Evolutionary conservation across 2,888 invertebrate species (phyloP).

Genomic region (Hofmannophila pseudospretella): DNA sequence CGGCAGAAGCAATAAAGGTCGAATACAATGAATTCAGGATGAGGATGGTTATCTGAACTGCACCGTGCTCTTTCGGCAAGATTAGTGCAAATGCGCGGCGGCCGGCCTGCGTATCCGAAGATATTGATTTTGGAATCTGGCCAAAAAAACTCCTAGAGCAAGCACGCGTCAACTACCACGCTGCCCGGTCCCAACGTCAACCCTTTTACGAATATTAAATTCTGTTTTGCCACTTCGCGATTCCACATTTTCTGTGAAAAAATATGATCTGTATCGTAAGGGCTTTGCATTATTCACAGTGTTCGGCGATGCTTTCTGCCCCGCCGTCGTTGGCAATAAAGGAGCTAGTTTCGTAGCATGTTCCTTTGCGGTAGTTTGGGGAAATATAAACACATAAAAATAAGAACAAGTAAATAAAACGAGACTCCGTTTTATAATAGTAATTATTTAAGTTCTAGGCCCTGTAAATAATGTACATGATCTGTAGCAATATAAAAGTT

Average conservation of each 20-base stretch:
- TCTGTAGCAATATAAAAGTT: too few species aligned
- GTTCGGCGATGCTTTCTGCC: slow-evolving; percentile 35
- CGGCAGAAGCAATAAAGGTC: too few species aligned
- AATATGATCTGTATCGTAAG: slow-evolving; percentile 62
- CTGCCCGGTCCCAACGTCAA: slow-evolving; percentile 70
- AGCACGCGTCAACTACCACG: slow-evolving; percentile 74
- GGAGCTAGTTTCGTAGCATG: background rate
- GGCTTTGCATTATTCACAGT: slow-evolving; percentile 63
- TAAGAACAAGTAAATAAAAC: too few species aligned
- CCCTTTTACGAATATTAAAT: slow-evolving; percentile 79
- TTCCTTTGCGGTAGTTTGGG: too few species aligned
- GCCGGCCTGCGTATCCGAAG: slow-evolving; percentile 65
- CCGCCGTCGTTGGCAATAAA: slow-evolving; percentile 5
- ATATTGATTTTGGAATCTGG: slow-evolving; percentile 76
- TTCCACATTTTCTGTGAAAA: slow-evolving; percentile 60
- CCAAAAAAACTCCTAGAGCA: slow-evolving; percentile 73
- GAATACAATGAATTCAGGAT: too few species aligned
- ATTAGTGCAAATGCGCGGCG: slow-evolving; percentile 72
- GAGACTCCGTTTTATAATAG: too few species aligned
- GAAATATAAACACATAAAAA: too few species aligned
- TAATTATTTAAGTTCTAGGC: too few species aligned
- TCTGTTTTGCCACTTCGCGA: slow-evolving; percentile 77
- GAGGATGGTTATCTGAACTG: slow-evolving; percentile 22
- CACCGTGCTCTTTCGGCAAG: slow-evolving; percentile 48
- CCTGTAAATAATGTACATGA: too few species aligned